Conservation (phyloP, 2,113 vertebrate genomes). For the Steatornis caripensis region DNA sequence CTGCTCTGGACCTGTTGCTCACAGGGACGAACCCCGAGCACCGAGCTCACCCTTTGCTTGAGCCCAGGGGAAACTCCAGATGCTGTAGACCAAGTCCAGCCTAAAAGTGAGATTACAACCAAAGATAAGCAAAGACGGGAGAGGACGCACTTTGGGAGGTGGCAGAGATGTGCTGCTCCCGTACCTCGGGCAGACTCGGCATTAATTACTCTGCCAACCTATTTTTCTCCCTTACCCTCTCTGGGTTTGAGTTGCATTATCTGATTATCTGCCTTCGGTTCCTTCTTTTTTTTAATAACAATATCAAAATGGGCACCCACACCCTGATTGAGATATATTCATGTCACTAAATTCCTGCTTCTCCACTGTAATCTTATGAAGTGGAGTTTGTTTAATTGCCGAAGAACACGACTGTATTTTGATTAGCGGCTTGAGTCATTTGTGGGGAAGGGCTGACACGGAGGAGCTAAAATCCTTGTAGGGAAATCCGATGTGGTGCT, state of each 20-base stretch:
- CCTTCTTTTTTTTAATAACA: neutral
- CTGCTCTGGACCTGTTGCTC: neutral
- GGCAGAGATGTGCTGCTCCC: neutral
- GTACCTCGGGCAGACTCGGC: neutral
- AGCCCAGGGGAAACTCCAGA: neutral
- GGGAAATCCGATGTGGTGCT: constrained; percentile 46
- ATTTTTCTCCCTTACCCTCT: neutral
- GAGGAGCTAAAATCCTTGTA: constrained; percentile 57
- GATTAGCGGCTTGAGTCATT: constrained; percentile 54
- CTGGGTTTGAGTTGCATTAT: neutral
- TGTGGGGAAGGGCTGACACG: constrained; percentile 34
- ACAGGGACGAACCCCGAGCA: neutral
- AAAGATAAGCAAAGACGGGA: neutral
- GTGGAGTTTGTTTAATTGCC: constrained; percentile 24
- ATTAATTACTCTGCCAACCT: neutral
- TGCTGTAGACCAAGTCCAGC: neutral
- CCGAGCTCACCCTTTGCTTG: neutral
- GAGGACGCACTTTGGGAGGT: neutral
- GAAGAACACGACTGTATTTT: constrained; percentile 41
- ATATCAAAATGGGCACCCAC: neutral
- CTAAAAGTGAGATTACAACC: neutral
- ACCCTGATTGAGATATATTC: neutral
- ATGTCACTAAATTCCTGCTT: neutral
- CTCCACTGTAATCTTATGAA: neutral
- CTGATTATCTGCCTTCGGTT: neutral